These are phyloP conservation scores for Muscicapa striata DNA, from an alignment of 2,797 vertebrate genomes.

Conservation along the genomic window DNA sequence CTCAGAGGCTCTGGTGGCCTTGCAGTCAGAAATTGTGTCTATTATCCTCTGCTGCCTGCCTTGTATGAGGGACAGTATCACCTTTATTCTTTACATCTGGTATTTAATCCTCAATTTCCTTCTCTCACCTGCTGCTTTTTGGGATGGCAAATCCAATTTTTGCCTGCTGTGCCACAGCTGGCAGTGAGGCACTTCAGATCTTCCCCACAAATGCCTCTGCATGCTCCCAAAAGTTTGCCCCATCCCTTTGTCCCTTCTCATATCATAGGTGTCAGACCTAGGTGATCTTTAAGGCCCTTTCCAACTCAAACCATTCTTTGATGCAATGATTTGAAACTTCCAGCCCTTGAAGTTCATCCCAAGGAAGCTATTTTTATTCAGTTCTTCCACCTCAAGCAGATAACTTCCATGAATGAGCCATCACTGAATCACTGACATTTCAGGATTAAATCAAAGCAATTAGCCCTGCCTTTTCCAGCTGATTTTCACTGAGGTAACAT, in stretches of 20 bases:
- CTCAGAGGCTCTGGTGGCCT: not conserved
- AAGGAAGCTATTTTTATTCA: conserved; percentile 21
- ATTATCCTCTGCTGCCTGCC: not conserved
- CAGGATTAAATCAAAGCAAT: conserved; percentile 56
- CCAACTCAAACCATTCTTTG: not conserved
- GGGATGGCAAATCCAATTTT: not conserved
- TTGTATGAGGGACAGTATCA: not conserved
- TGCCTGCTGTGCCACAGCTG: not conserved
- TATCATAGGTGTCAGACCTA: not conserved
- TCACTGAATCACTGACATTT: conserved; percentile 44
- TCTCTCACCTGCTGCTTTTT: not conserved
- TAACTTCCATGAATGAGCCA: conserved; percentile 40
- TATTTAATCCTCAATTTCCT: not conserved
- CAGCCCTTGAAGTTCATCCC: not conserved
- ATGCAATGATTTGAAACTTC: not conserved
- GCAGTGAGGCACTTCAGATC: not conserved
- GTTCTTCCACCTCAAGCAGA: not conserved
- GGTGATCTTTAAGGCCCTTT: not conserved
- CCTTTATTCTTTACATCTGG: not conserved
- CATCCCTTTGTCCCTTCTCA: no score
- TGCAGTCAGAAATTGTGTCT: not conserved
- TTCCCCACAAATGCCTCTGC: not conserved
- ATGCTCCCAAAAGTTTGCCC: rapidly evolving
- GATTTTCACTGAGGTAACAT: conserved; percentile 35
- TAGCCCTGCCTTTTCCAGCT: conserved; percentile 56